Conservation (phyloP, 2,113 vertebrate species). For the Anguilla rostrata region DNA sequence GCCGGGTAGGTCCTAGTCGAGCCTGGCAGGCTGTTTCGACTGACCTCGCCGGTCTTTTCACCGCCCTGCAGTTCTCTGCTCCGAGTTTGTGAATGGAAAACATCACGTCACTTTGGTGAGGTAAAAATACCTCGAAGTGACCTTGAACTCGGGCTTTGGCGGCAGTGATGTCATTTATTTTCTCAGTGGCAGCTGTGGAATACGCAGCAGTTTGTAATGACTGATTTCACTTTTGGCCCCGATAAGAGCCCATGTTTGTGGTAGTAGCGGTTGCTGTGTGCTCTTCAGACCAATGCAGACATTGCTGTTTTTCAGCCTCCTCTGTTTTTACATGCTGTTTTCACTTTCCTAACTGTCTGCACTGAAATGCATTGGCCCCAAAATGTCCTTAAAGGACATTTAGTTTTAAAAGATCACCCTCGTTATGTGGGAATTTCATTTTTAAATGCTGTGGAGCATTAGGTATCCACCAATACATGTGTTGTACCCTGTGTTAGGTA, state of each 20-base stretch:
- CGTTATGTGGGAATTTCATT: background rate
- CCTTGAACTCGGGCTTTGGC: background rate
- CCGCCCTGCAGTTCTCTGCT: background rate
- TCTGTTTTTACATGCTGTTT: background rate
- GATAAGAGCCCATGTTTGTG: background rate
- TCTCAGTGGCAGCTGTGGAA: conserved; percentile 6
- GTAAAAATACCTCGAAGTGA: background rate
- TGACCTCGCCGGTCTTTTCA: background rate
- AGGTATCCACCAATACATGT: background rate
- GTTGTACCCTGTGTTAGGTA: background rate
- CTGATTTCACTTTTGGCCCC: background rate
- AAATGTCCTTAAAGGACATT: background rate
- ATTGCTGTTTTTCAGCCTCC: background rate
- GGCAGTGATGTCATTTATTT: conserved; percentile 2
- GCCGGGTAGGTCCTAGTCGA: background rate
- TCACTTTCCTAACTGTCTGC: background rate
- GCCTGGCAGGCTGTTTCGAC: background rate
- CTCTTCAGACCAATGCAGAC: background rate
- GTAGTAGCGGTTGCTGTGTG: background rate
- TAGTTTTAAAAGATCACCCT: background rate
- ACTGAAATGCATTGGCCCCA: background rate
- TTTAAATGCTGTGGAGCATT: background rate
- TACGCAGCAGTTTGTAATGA: background rate
- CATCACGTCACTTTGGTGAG: background rate
- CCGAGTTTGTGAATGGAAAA: background rate